A percentile compares a stretch with the other conserved stretches of the same genome.
Conservation (phyloP, 2,888 invertebrate species). For the Ditula angustiorana region DNA sequence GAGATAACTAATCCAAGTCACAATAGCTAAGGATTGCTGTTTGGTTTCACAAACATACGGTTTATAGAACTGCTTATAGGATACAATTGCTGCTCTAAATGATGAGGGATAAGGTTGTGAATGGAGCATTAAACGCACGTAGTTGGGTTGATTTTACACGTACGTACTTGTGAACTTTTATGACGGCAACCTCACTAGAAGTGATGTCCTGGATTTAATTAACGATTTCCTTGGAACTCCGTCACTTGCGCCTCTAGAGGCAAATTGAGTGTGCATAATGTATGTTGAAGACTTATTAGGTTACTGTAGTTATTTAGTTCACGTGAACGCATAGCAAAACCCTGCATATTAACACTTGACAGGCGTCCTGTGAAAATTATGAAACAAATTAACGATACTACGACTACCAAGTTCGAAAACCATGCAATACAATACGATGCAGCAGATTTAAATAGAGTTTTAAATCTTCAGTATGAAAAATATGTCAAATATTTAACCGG, state of each 20-base stretch:
- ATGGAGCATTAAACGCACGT: slow-evolving; percentile 40
- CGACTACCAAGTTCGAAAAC: no score
- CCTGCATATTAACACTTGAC: background rate
- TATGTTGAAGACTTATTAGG: slow-evolving; percentile 21
- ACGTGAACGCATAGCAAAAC: background rate
- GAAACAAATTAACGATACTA: background rate
- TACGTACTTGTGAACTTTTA: slow-evolving; percentile 65
- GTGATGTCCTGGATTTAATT: slow-evolving; percentile 69
- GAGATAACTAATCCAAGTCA: slow-evolving; percentile 63
- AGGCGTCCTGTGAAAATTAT: background rate
- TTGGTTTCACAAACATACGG: slow-evolving; percentile 48
- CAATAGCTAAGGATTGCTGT: slow-evolving; percentile 51
- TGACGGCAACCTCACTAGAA: slow-evolving; percentile 66
- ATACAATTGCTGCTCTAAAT: slow-evolving; percentile 45
- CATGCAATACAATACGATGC: background rate
- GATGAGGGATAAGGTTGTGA: slow-evolving; percentile 43
- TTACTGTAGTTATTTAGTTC: slow-evolving; percentile 21
- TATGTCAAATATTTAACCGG: background rate
- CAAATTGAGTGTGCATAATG: slow-evolving; percentile 44
- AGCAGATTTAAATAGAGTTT: background rate
- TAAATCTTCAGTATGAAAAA: background rate
- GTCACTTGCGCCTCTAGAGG: slow-evolving; percentile 55
- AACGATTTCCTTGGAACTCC: slow-evolving; percentile 65
- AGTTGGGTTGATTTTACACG: slow-evolving; percentile 50
- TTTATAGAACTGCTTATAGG: slow-evolving; percentile 5